These are phyloP conservation scores for Nudaria mundana DNA, from an alignment of 2,888 invertebrate genomes.

Conservation along the genomic window DNA sequence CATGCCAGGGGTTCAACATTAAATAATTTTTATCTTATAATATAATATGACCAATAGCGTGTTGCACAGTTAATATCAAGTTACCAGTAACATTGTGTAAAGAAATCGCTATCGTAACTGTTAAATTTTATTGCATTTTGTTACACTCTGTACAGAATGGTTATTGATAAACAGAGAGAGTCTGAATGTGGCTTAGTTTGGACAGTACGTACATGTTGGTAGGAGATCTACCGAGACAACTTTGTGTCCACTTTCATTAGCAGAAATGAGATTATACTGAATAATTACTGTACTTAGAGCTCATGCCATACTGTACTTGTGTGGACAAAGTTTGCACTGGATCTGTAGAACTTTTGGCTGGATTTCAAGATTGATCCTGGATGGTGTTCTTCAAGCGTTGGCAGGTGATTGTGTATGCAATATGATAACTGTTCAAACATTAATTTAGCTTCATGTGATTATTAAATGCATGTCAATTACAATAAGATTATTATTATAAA, in stretches of 20 bases:
- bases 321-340: slow-evolving; percentile 45
- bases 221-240: slow-evolving; percentile 37
- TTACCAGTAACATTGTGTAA: too few relatives aligned
- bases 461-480: slow-evolving; percentile 63
- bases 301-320: too few relatives aligned
- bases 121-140: slow-evolving; percentile 79
- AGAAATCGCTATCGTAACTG: slow-evolving; percentile 79
- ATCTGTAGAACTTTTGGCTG: slow-evolving; percentile 41
- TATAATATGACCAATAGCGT: too few relatives aligned
- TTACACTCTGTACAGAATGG: slow-evolving; percentile 62
- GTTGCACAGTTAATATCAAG: too few relatives aligned
- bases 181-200: slow-evolving; percentile 38
- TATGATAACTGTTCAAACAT: slow-evolving; percentile 35
- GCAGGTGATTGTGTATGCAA: slow-evolving; percentile 60
- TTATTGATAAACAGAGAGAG: slow-evolving; percentile 44
- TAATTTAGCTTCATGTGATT: slow-evolving; percentile 30
- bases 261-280: slow-evolving; percentile 50
- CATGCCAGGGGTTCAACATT: too few relatives aligned
- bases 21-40: too few relatives aligned
- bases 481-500: slow-evolving; percentile 35
- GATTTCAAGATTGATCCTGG: slow-evolving; percentile 39
- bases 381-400: slow-evolving; percentile 40
- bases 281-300: slow-evolving; percentile 55
- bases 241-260: slow-evolving; percentile 48
- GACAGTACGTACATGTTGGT: slow-evolving; percentile 39